Conservation (phyloP, 2,113 vertebrate genomes). For the Propithecus coquereli region DNA sequence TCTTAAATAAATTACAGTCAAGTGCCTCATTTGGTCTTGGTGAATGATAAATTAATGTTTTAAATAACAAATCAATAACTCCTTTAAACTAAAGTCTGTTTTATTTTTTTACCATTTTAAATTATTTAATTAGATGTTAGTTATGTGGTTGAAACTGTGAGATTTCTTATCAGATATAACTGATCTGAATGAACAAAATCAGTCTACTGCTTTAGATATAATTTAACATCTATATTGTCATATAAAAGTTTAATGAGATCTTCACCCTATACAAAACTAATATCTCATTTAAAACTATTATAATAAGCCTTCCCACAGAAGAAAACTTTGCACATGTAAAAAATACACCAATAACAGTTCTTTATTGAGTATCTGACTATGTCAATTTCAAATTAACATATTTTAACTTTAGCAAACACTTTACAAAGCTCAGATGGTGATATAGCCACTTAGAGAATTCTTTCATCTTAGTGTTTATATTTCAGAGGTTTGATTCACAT, state of each 20-base stretch:
- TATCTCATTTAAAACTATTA: not conserved
- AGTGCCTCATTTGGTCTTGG: not conserved
- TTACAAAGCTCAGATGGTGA: not conserved
- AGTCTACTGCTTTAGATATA: not conserved
- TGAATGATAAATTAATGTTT: slow-evolving; percentile 17
- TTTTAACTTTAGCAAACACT: slow-evolving; percentile 18
- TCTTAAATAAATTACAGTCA: slow-evolving; percentile 12
- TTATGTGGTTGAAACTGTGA: not conserved
- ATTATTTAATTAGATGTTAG: slow-evolving; percentile 21
- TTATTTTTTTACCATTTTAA: not conserved
- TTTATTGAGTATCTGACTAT: slow-evolving; percentile 44
- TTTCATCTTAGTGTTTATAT: slow-evolving; percentile 26
- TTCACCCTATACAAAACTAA: not conserved
- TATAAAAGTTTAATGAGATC: not conserved
- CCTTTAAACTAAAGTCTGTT: slow-evolving; percentile 3
- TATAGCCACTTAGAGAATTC: not conserved
- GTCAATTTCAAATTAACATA: slow-evolving; percentile 42
- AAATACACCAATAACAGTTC: slow-evolving; percentile 30
- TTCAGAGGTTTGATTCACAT: slow-evolving; percentile 26
- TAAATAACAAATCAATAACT: slow-evolving; percentile 10
- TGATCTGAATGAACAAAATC: slow-evolving; percentile 2
- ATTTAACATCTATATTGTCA: not conserved
- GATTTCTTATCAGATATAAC: slow-evolving; percentile 36
- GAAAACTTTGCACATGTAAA: slow-evolving; percentile 41
- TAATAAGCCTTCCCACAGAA: slow-evolving; percentile 24